Percentiles rank a stretch among this genome's conserved stretches.
These are phyloP conservation scores for Epicampocera succincta DNA, from an alignment of 2,888 invertebrate genomes.

Conservation along the genomic window DNA sequence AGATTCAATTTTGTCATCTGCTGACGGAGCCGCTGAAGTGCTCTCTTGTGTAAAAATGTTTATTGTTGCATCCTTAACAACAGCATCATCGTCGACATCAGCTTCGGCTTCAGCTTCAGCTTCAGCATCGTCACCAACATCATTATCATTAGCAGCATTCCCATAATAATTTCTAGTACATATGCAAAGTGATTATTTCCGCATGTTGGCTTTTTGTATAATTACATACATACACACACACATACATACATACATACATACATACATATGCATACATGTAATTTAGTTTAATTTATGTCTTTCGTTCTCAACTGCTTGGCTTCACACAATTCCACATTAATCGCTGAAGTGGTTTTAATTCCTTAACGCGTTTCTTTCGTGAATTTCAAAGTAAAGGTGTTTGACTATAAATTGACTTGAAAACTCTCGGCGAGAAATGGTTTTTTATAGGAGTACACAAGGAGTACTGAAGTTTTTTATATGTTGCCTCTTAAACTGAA, in stretches of 20 bases:
- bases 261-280: no score
- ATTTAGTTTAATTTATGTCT: constrained; percentile 50
- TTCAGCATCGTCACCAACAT: not conserved
- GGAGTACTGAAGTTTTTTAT: no score
- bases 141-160: constrained; percentile 11
- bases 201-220: constrained; percentile 55
- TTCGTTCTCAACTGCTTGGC: not conserved
- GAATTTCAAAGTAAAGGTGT: no score
- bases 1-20: constrained; percentile 39
- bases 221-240: no score
- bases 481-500: no score
- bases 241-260: no score
- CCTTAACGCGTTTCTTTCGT: no score
- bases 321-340: not conserved
- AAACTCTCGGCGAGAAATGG: no score
- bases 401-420: no score
- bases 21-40: constrained; percentile 39
- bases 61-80: constrained; percentile 49
- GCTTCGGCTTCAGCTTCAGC: not conserved
- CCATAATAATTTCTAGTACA: constrained; percentile 48
- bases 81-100: not conserved
- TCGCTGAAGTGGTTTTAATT: not conserved
- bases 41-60: constrained; percentile 50
- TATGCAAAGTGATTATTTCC: constrained; percentile 53
- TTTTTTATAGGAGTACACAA: no score